Conservation (phyloP, 2,113 vertebrate species). For the Tichodroma muraria region DNA sequence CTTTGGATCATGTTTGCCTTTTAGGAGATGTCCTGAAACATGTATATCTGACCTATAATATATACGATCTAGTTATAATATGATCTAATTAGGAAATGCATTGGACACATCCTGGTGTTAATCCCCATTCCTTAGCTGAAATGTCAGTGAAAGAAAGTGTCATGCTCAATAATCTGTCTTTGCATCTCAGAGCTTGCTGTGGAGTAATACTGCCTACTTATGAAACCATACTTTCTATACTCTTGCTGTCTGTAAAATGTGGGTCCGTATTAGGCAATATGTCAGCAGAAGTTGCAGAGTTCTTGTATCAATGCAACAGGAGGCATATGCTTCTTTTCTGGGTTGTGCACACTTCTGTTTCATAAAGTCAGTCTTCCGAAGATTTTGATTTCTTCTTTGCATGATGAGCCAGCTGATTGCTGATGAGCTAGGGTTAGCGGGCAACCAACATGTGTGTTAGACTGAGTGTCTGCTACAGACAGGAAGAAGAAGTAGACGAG, state of each 20-base stretch:
- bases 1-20: background rate
- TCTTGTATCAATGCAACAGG: accelerated
- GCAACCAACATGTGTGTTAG: background rate
- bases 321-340: background rate
- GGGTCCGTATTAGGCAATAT: background rate
- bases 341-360: background rate
- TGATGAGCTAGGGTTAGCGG: background rate
- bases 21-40: background rate
- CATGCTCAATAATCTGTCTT: background rate
- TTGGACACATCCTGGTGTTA: background rate
- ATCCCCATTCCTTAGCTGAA: background rate
- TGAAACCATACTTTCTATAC: background rate
- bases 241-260: background rate
- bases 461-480: background rate
- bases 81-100: background rate
- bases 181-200: background rate
- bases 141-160: background rate
- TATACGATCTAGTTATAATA: background rate
- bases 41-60: background rate
- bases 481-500: background rate
- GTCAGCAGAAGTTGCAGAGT: background rate
- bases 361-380: background rate
- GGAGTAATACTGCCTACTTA: background rate
- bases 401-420: background rate
- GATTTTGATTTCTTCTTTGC: background rate